Conservation (phyloP, 2,888 invertebrate genomes). For the Entomobrya proxima region DNA sequence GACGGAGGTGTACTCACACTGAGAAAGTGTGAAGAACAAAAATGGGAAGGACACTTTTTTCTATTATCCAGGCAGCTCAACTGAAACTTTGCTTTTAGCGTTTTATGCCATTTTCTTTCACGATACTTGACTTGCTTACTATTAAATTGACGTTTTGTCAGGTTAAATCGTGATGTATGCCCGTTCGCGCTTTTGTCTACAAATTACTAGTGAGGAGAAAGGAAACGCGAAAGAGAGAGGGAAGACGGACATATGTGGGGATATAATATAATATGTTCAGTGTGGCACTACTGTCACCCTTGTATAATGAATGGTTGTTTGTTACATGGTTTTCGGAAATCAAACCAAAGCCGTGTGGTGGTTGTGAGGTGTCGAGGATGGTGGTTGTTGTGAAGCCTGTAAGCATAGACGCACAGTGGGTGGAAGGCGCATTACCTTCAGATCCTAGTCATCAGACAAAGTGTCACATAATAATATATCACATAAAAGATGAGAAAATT, state of each 20-base stretch:
- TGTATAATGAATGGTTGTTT: slow-evolving; percentile 23
- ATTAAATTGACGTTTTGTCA: slow-evolving; percentile 66
- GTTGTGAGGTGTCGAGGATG: slow-evolving; percentile 10
- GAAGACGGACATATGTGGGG: neutral
- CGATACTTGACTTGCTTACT: slow-evolving; percentile 49
- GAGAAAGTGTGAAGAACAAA: slow-evolving; percentile 4
- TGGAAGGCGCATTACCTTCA: neutral
- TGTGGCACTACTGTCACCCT: neutral
- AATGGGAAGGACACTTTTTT: slow-evolving; percentile 15
- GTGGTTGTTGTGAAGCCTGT: neutral
- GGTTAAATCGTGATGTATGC: slow-evolving; percentile 62
- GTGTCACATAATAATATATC: slow-evolving; percentile 13
- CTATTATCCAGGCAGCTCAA: slow-evolving; percentile 7
- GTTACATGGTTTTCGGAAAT: slow-evolving; percentile 24
- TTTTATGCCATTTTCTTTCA: slow-evolving; percentile 32
- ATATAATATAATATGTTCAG: neutral
- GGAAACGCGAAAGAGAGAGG: neutral
- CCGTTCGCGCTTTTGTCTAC: slow-evolving; percentile 47
- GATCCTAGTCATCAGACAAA: neutral
- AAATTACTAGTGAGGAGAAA: slow-evolving; percentile 48
- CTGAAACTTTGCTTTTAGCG: slow-evolving; percentile 59
- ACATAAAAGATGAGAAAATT: neutral
- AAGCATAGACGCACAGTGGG: neutral
- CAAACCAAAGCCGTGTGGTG: slow-evolving; percentile 17
- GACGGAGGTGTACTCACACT: neutral